Evolutionary conservation across 1,140 invertebrate genomes (phyloP).

Genomic region (Nephotettix cincticeps): DNA sequence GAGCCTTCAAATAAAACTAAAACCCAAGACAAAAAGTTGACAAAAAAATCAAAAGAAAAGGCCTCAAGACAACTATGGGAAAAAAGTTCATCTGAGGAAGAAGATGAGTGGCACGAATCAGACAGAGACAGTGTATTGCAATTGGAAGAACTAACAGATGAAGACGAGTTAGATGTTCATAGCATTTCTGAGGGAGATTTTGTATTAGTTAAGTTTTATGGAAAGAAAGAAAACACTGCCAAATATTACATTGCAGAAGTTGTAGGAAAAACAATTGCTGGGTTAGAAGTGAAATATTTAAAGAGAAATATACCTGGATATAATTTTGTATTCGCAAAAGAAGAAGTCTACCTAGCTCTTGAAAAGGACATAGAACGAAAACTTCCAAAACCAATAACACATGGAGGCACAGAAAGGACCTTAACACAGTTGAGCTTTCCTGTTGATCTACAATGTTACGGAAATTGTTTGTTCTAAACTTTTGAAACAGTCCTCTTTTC

Average conservation of each 20-base stretch:
- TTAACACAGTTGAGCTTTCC: background rate
- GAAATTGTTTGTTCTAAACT: no score
- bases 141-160: conserved; percentile 11
- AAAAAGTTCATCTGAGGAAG: conserved; percentile 10
- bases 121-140: background rate
- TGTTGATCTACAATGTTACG: background rate
- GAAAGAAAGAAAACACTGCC: background rate
- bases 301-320: conserved; percentile 7
- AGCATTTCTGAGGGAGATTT: conserved; percentile 1
- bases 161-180: background rate
- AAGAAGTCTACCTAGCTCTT: conserved; percentile 4
- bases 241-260: conserved; percentile 9
- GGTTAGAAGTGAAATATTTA: conserved; percentile 11
- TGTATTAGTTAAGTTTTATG: conserved; percentile 8
- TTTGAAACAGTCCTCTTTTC: no score
- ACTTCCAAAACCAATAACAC: background rate
- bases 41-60: conserved; percentile 9
- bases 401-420: conserved; percentile 9
- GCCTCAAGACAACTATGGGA: conserved; percentile 6
- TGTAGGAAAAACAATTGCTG: conserved; percentile 1
- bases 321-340: background rate
- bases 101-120: background rate
- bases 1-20: conserved; percentile 1
- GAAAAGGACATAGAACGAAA: conserved; percentile 5
- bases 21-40: background rate